Conservation (phyloP, 2,797 vertebrate species). For the Urosaurus nigricauda region DNA sequence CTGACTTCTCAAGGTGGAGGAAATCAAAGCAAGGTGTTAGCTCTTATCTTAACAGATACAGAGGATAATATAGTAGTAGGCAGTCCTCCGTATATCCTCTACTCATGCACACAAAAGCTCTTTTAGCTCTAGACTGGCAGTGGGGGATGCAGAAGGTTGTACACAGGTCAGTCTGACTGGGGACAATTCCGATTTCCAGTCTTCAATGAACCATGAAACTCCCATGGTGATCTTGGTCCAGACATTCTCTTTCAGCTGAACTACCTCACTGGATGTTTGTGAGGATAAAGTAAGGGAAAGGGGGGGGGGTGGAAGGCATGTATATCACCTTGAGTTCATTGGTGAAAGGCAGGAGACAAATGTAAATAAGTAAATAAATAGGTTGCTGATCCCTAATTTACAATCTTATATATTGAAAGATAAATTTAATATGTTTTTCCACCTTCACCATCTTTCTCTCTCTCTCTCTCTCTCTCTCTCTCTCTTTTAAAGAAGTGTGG, state of each 20-base stretch:
- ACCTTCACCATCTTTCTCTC: background rate
- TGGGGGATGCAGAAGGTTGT: too few species aligned
- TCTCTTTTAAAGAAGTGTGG: background rate
- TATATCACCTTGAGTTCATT: background rate
- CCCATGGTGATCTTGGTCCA: background rate
- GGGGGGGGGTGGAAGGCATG: background rate
- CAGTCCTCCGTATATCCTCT: too few species aligned
- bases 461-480: too few species aligned
- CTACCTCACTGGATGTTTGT: background rate
- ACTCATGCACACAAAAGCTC: too few species aligned
- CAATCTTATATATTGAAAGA: background rate
- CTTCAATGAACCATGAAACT: background rate
- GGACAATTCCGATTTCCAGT: background rate
- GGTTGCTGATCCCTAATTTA: background rate
- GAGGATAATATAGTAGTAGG: too few species aligned
- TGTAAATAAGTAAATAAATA: background rate
- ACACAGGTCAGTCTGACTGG: background rate
- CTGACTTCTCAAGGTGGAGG: too few species aligned
- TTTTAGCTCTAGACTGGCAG: too few species aligned
- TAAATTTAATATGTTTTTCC: background rate
- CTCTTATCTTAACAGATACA: too few species aligned
- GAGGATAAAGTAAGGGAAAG: background rate
- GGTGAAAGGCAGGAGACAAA: background rate
- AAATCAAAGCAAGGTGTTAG: too few species aligned
- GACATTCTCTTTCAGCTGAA: background rate